These are phyloP conservation scores for Siphamia tubifer DNA, from an alignment of 2,113 vertebrate genomes.

Conservation along the genomic window DNA sequence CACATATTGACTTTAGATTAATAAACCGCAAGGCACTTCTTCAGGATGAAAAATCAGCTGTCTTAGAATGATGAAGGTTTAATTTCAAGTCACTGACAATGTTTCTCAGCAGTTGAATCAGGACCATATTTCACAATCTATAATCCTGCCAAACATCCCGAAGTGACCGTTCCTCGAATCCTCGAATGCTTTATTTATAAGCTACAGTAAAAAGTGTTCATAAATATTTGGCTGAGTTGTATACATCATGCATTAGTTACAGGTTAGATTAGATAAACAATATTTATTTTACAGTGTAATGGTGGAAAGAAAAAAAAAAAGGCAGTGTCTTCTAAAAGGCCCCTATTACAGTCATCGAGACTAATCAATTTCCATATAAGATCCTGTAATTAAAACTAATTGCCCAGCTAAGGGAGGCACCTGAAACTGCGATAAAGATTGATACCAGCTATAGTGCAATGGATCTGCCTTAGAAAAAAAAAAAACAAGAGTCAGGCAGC, in stretches of 20 bases:
- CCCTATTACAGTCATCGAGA: conserved; percentile 13
- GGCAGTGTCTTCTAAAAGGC: background rate
- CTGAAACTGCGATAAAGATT: conserved; percentile 54
- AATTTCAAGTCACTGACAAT: no score
- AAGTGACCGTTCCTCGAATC: background rate
- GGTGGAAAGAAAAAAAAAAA: background rate
- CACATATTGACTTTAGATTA: no score
- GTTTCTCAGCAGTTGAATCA: no score
- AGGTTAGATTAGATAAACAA: background rate
- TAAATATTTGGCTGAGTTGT: background rate
- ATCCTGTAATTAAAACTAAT: conserved; percentile 67
- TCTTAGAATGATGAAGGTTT: no score
- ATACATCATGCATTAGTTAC: background rate
- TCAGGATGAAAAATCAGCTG: no score
- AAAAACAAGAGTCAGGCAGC: conserved; percentile 34
- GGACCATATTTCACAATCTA: background rate
- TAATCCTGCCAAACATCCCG: background rate
- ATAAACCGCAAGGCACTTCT: no score
- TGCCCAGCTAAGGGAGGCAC: conserved; percentile 42
- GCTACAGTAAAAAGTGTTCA: background rate
- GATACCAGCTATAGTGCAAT: conserved; percentile 45
- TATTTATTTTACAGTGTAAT: background rate
- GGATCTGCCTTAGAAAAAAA: conserved; percentile 35
- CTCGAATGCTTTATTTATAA: background rate
- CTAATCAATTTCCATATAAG: conserved; percentile 61